These are phyloP conservation scores for Anabas testudineus DNA, from an alignment of 2,797 vertebrate genomes.

Conservation along the genomic window DNA sequence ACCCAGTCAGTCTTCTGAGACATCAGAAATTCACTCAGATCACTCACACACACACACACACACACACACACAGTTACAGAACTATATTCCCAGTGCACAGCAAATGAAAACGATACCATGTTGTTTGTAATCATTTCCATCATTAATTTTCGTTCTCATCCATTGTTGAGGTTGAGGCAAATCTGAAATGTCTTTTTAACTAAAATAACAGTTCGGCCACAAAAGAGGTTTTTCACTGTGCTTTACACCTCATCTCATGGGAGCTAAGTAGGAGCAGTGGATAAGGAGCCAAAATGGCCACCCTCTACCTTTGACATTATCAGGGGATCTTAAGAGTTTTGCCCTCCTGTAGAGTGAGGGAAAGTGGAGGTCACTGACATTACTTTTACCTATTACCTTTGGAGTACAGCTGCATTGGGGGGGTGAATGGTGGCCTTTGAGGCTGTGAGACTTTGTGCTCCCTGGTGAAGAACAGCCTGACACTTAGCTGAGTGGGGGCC, in stretches of 20 bases:
- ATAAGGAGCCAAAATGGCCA: conserved; percentile 61
- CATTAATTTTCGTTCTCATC: conserved; percentile 17
- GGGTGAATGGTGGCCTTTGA: conserved; percentile 77
- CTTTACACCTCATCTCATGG: conserved; percentile 24
- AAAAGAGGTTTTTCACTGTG: conserved; percentile 21
- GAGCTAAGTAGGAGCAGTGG: conserved; percentile 38
- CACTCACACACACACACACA: conserved; percentile 39
- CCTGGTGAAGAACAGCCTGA: conserved; percentile 67
- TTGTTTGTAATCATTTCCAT: conserved; percentile 33
- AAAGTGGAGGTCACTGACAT: conserved; percentile 83
- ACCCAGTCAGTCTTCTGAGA: conserved; percentile 74
- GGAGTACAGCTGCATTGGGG: conserved; percentile 59
- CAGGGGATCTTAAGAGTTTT: conserved; percentile 80
- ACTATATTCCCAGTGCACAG: conserved; percentile 34
- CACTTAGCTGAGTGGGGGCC: conserved; percentile 72
- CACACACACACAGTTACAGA: conserved; percentile 40
- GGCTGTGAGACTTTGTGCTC: conserved; percentile 68
- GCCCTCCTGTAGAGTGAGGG: conserved; percentile 68
- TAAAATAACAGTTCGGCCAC: conserved; percentile 12
- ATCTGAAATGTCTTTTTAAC: conserved; percentile 5
- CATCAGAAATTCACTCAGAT: conserved; percentile 73
- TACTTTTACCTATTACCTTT: conserved; percentile 84
- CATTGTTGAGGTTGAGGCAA: neutral
- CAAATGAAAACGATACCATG: conserved; percentile 35
- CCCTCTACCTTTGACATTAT: conserved; percentile 74